phyloP scores from a whole-genome alignment of 2,113 vertebrate species.

The Rhabdornis inornatus region DNA sequence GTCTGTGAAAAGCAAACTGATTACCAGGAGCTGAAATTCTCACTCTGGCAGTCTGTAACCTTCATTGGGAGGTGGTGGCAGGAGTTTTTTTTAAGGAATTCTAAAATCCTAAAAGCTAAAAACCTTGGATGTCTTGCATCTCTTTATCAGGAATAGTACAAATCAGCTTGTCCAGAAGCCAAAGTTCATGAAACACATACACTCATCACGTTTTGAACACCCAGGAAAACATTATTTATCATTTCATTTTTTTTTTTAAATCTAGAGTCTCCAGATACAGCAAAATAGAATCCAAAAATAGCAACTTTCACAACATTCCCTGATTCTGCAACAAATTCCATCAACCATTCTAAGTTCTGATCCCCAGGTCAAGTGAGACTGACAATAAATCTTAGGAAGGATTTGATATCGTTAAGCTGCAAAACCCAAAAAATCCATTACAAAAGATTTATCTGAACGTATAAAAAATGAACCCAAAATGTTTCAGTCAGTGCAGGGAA shows the following conservation, averaged over 20 bases:
- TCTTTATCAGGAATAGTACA: not conserved
- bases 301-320: not conserved
- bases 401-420: not conserved
- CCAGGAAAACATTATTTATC: not conserved
- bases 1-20: not conserved
- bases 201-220: not conserved
- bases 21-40: not conserved
- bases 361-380: not conserved
- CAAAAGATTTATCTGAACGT: not conserved
- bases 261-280: not conserved
- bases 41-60: not conserved
- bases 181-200: not conserved
- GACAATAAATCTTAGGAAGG: conserved; percentile 34
- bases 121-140: not conserved
- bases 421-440: conserved; percentile 23
- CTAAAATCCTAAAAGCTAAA: not conserved
- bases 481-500: not conserved
- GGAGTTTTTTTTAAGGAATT: not conserved
- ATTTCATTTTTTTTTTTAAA: not conserved
- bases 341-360: not conserved
- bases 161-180: not conserved
- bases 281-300: conserved; percentile 1
- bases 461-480: not conserved
- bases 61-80: not conserved
- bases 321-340: conserved; percentile 31